Evolutionary conservation across 1,140 invertebrate genomes (phyloP), one percentile per base, ranked within the genome.

Genomic region (Aleiodes sp.): DNA sequence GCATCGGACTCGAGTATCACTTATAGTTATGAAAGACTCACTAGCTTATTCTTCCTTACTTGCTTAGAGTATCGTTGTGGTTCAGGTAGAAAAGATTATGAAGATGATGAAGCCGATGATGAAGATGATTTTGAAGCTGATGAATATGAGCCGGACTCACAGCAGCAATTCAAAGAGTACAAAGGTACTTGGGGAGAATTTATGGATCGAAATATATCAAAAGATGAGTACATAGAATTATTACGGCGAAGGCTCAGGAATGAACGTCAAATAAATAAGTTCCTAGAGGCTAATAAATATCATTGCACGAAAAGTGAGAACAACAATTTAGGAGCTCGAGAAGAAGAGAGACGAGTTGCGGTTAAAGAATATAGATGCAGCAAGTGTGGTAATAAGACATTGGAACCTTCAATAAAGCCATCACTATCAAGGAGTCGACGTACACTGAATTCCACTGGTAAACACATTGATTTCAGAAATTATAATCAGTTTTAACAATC

Each of bases 101-200:
- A 77, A 24, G 78, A 78, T 33, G 74, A 76, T 4, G 76, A 76
- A 31, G 69, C 65, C 2, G 76, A 78, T 24, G 77, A 79, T 24
- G 77, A 79, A 14, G 65, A 73, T 28, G 78, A 78, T 12, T 76
- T 78, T 6, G 77, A 76, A 61, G 77, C 75, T 8, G 75, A 76
- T 29, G 37, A 29, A 16, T 28, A 52, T 14, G 63, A n/a, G 2
- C 6, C 12, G 24, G 43, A 52, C 52, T 0, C 10, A 16, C 26
- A 4, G 63, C 19, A 52, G 9, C 46, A 24, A 24, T 8, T 24
- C 19, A 52, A 52, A 16, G 46, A 52, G 6, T 52, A 52, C 46
- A 21, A 21, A 24, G 10, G 46, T 24, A 10, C 12, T 16, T 24
- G 9, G 6, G 19, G 9, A 16, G 26, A 52, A 10, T 52, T 21